Evolutionary conservation across 1,140 invertebrate genomes (phyloP), one percentile per base, ranked within the genome.

Genomic region (Drosophila micromelanica): DNA sequence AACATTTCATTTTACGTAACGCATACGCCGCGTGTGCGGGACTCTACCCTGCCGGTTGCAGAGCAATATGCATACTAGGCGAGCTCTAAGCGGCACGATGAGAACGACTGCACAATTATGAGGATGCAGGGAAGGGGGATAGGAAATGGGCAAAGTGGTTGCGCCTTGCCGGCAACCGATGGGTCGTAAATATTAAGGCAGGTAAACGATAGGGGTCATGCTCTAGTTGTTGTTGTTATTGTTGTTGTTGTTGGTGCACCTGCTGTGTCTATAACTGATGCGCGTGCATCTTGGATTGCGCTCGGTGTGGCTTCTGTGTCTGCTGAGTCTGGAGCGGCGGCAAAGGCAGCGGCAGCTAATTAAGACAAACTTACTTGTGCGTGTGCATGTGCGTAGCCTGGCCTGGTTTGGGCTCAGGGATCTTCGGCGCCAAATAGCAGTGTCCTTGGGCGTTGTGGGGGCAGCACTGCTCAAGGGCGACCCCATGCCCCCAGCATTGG

Each of bases 121-220:
- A 20, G 23, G 32, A 12, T 13, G 48, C 38, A 13, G 23, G 43
- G 49, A 15, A 8, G 23, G 57, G 43, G 38, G 12, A 37, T 20
- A 32, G 37, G 9, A n/a, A 48, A 20, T 68, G 46, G 17, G 51
- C 30, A 42, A 46, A 48, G 64, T 67, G 79, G 68, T 52, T 70
- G 59, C 56, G 65, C 71, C 49, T 71, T 79, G 65, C 52, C 65
- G 71, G 84, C 63, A 84, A 59, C 84, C 84, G 84, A 89, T 89
- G 84, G 84, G 57, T 84, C 81, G 84, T 84, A 89, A 89, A 84
- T 84, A 89, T 84, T 84, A 78, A 59, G 56, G 46, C 67, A 72
- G 59, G 61, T 65, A 49, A 65, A 52, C 63, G 70, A 73, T 74
- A 56, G 65, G 62, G 68, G 46, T 43, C 45, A 13, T 27, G 27